These are phyloP conservation scores for Cancer borealis DNA, from an alignment of 2,888 invertebrate genomes.

Conservation along the genomic window DNA sequence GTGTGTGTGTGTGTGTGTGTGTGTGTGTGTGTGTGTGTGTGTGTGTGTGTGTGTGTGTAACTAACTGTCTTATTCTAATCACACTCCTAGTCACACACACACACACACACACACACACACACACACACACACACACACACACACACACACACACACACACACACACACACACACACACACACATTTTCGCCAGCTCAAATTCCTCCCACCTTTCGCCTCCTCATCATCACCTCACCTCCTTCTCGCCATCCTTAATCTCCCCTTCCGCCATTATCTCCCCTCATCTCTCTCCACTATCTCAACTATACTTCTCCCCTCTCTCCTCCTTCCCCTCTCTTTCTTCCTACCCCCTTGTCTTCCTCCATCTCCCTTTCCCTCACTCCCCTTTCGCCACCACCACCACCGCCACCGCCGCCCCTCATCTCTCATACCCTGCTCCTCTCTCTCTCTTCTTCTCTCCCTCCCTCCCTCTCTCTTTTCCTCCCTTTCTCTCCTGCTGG, in stretches of 20 bases:
- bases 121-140: slow-evolving; percentile 20
- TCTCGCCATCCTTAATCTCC: background rate
- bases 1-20: too few relatives aligned
- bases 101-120: slow-evolving; percentile 20
- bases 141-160: slow-evolving; percentile 20
- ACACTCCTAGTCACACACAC: background rate
- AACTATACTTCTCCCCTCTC: background rate
- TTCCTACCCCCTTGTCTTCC: background rate
- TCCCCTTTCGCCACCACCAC: background rate
- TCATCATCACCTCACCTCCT: slow-evolving; percentile 4
- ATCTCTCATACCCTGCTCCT: background rate
- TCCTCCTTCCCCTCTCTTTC: background rate
- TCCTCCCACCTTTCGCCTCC: background rate
- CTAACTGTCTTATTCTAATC: too few relatives aligned
- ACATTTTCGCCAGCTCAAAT: too few relatives aligned
- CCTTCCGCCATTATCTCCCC: background rate
- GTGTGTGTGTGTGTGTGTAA: too few relatives aligned
- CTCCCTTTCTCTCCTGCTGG: background rate
- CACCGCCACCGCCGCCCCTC: background rate
- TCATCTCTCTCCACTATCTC: background rate
- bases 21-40: too few relatives aligned
- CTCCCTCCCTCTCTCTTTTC: background rate
- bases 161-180: slow-evolving; percentile 20
- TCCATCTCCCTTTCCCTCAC: background rate
- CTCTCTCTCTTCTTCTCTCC: slow-evolving; percentile 18